Evolutionary conservation across 2,113 vertebrate genomes (phyloP).

Genomic region (Dicerorhinus sumatrensis): DNA sequence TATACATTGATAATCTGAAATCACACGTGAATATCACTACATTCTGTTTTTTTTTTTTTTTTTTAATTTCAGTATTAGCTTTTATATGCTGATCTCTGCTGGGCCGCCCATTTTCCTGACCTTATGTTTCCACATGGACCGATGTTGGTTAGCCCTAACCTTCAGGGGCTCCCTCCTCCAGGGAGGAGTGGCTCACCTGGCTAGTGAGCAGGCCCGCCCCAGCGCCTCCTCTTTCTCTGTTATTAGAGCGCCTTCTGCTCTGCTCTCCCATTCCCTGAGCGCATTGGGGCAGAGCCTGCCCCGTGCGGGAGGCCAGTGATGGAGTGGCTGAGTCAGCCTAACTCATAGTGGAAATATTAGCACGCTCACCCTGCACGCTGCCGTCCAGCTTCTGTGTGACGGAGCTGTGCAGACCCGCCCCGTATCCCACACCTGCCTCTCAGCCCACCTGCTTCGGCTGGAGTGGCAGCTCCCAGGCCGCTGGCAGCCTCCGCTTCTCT

Average conservation of each 20-base stretch:
- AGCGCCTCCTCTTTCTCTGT: neutral
- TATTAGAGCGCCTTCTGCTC: neutral
- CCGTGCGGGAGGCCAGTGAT: neutral
- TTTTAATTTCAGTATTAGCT: neutral
- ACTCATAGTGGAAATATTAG: neutral
- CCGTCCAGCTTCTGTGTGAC: neutral
- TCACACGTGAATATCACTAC: neutral
- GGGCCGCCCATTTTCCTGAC: neutral
- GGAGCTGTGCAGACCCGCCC: neutral
- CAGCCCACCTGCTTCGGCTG: neutral
- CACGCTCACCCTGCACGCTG: neutral
- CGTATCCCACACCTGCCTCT: neutral
- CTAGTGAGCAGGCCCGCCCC: neutral
- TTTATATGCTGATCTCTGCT: neutral
- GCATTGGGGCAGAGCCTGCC: neutral
- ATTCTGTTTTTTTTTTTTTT: neutral
- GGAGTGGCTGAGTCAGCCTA: neutral
- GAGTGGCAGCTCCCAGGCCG: too few relatives aligned
- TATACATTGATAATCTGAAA: neutral
- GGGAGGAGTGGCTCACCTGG: neutral
- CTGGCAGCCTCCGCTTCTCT: neutral
- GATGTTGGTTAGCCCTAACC: too few relatives aligned
- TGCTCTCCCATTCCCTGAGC: neutral
- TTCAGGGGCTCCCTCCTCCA: neutral
- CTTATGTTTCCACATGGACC: neutral